Base-by-base conservation (phyloP, 1,140 invertebrate genomes). In the Delia radicum region DNA sequence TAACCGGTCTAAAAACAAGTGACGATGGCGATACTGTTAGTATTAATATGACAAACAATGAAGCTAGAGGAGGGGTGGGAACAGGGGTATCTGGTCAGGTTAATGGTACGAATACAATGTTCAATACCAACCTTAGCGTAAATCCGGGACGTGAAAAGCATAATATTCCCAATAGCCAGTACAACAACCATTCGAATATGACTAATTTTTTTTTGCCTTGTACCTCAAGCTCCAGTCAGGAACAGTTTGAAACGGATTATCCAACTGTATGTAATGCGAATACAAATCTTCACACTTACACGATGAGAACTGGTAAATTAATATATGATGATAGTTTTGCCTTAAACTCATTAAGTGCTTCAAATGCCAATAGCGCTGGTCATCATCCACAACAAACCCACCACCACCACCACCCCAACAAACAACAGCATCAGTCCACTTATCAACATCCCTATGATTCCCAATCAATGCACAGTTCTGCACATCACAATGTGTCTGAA, bases 181-280 rank as follows among this genome's bases (percentile, higher is more conserved):
- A 77, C 5, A 71, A 89, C 87, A 79, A 81, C 26, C 63, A 89
- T 5, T 86, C 89, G 42, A 89, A 90, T 77, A 90, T 92, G 48
- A 89, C 91, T 0, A 93, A 93, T 0, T 91, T 95, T 77, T 93
- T 92, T 29, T 82, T 94, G 27, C 92, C 93, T 1, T 94, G 93
- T 80, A 92, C 92, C 1, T 92, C 91, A 13, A 93, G 91, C 7
- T 93, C 92, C 2, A 93, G 92, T 75, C 93, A 93, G 28, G 92
- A 93, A 75, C 94, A 95, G 82, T 91, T 92, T 79, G 90, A 90
- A 78, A 92, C 92, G 0, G 91, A 93, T 78, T 96, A 95, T 85
- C 94, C 94, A 0, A 92, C 94, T 27, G 93, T 95, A 79, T 95
- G 94, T 81, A 94, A 92, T 79, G 92, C 93, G 1, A 96, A 95